Evolutionary conservation across 1,140 invertebrate genomes (phyloP), one percentile per base, ranked within the genome.

Genomic region (Hylaeus volcanicus): DNA sequence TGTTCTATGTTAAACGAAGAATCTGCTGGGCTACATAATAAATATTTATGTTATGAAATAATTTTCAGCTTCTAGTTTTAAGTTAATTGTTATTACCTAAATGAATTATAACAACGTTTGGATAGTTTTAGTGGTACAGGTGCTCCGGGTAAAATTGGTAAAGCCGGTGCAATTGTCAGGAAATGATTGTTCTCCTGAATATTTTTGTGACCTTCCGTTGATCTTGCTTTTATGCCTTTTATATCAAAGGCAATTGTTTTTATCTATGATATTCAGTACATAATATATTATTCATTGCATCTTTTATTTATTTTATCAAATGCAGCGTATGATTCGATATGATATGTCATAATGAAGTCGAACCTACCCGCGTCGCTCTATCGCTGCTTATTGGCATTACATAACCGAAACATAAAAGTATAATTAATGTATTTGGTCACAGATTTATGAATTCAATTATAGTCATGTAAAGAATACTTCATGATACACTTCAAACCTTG

Each of bases 131-230:
- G 89, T 81, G 92, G 89, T 86, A 93, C 81, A 79, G 92, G 88
- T 51, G 88, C 86, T 74, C 86, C 86, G 53, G 91, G 90, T 76
- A 93, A 86, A 74, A 93, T 92, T 86, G 95, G 95, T 89, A 95
- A 92, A 71, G 94, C 94, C 83, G 95, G 94, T 87, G 94, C 94
- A 86, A 95, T 95, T 79, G 94, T 95, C 79, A 95, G 91, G 86
- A 95, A 94, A 89, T 94, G 92, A 88, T 92, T 93, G 81, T 90
- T 82, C 61, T 88, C 78, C 55, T 86, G 81, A 56, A 88, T 78
- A 39, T 76, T 70, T 70, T 79, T 81, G 6, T 76, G 65, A 81
- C 60, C 14, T 41, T 60, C 78, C 58, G 89, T 82, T 43, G 91
- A 89, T 86, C 90, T 91, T 15, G 89, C 90, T 78, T 88, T 90